A percentile compares a stretch with the other conserved stretches of the same genome.
These are phyloP conservation scores for Protonibea diacanthus DNA, from an alignment of 2,797 vertebrate species.

Conservation along the genomic window DNA sequence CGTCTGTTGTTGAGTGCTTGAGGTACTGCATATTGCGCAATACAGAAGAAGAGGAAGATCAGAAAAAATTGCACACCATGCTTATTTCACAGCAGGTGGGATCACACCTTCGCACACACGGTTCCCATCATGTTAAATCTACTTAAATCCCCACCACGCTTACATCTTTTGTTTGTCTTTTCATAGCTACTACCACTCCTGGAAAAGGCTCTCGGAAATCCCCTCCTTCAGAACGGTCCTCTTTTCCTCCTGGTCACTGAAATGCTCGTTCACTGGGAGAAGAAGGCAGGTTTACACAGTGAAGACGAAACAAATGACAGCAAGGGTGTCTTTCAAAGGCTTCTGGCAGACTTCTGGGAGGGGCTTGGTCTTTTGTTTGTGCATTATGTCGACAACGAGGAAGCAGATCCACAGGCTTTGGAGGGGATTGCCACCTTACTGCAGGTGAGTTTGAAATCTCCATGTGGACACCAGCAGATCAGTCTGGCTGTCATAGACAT, in stretches of 20 bases:
- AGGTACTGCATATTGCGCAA: conserved; percentile 89
- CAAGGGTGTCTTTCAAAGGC: conserved; percentile 80
- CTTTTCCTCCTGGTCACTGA: conserved; percentile 91
- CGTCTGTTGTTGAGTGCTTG: conserved; percentile 92
- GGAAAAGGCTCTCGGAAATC: conserved; percentile 85
- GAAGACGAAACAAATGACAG: conserved; percentile 50
- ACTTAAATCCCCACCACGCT: neutral
- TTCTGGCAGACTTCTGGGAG: conserved; percentile 92
- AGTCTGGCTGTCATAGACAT: conserved; percentile 16
- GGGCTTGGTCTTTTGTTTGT: conserved; percentile 87
- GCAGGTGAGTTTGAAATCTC: conserved; percentile 73
- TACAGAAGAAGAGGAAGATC: conserved; percentile 79
- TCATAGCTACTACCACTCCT: conserved; percentile 91
- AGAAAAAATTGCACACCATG: conserved; percentile 86
- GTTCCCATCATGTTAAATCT: neutral
- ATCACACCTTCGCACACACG: neutral
- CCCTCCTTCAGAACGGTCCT: conserved; percentile 89
- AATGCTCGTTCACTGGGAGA: conserved; percentile 93
- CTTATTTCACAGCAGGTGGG: conserved; percentile 92
- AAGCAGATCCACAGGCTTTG: conserved; percentile 85
- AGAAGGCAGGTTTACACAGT: conserved; percentile 78
- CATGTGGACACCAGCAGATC: conserved; percentile 13
- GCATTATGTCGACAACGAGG: conserved; percentile 81
- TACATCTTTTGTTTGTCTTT: conserved; percentile 23
- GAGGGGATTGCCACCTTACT: conserved; percentile 89